A percentile compares a stretch with the other conserved stretches of the same genome.
Evolutionary conservation across 64 coral and sea anemone species (phyloP).

Genomic region (Dendrophyllia cribrosa): DNA sequence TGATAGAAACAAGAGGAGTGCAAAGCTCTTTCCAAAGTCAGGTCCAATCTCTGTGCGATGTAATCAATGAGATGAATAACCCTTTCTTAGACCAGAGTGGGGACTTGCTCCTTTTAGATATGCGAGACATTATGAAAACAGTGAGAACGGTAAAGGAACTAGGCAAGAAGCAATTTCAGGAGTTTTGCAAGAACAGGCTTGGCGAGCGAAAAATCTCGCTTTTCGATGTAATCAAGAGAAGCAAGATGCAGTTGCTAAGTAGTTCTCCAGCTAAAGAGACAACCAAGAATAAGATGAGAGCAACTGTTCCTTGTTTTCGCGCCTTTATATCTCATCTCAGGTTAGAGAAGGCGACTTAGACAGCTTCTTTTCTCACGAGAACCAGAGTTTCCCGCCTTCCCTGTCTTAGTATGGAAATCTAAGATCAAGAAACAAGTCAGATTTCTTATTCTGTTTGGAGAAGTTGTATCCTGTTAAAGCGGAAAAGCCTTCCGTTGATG

Average conservation of each 20-base stretch:
- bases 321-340: conserved; percentile 57
- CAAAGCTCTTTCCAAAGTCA: conserved; percentile 36
- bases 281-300: conserved; percentile 28
- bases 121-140: neutral
- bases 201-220: conserved; percentile 35
- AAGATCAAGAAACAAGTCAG: conserved; percentile 56
- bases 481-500: conserved; percentile 47
- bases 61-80: conserved; percentile 57
- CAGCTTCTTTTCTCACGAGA: conserved; percentile 52
- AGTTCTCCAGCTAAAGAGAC: conserved; percentile 23
- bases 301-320: conserved; percentile 45
- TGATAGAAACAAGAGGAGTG: neutral
- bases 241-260: conserved; percentile 34
- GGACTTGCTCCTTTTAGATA: conserved; percentile 41
- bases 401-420: conserved; percentile 36
- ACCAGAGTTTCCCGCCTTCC: conserved; percentile 46
- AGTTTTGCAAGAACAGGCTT: conserved; percentile 34
- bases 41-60: conserved; percentile 3
- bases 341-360: conserved; percentile 43
- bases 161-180: conserved; percentile 36
- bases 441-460: conserved; percentile 43
- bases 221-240: conserved; percentile 43
- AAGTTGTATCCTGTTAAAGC: conserved; percentile 5
- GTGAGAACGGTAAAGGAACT: conserved; percentile 4
- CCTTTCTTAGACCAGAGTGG: conserved; percentile 32